phyloP scores from a whole-genome alignment of 2,113 vertebrate species.

The Riparia riparia region DNA sequence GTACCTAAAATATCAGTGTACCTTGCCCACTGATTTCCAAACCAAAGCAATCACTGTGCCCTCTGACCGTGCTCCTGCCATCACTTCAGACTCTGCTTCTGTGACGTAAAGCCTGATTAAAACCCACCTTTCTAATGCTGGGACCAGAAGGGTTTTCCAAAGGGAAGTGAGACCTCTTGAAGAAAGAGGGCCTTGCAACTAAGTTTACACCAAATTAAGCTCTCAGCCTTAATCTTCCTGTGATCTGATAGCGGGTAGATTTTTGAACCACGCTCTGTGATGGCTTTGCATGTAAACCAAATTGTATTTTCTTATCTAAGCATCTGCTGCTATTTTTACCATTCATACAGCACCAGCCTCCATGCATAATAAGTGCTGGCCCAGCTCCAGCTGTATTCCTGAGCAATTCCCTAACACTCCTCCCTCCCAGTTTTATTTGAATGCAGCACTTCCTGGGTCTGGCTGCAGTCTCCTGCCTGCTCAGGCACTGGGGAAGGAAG shows the following conservation, averaged over 20 bases:
- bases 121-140: not conserved
- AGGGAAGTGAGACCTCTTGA: not conserved
- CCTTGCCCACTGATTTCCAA: not conserved
- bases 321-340: conserved; percentile 44
- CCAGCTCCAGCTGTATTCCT: not conserved
- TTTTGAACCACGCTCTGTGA: not conserved
- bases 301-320: not conserved
- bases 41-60: not conserved
- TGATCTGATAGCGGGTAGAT: not conserved
- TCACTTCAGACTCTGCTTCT: not conserved
- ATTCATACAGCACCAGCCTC: conserved; percentile 15
- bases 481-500: not conserved
- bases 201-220: not conserved
- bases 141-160: not conserved
- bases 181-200: not conserved
- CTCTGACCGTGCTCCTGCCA: not conserved
- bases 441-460: not conserved
- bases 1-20: not conserved
- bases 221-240: not conserved
- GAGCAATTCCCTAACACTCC: not conserved
- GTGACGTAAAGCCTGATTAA: not conserved
- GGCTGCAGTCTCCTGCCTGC: not conserved
- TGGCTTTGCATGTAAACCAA: not conserved
- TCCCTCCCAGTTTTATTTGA: conserved; percentile 14
- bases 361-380: conserved; percentile 24